Evolutionary conservation across 2,113 vertebrate species (phyloP).

Genomic region (Lampris incognitus): DNA sequence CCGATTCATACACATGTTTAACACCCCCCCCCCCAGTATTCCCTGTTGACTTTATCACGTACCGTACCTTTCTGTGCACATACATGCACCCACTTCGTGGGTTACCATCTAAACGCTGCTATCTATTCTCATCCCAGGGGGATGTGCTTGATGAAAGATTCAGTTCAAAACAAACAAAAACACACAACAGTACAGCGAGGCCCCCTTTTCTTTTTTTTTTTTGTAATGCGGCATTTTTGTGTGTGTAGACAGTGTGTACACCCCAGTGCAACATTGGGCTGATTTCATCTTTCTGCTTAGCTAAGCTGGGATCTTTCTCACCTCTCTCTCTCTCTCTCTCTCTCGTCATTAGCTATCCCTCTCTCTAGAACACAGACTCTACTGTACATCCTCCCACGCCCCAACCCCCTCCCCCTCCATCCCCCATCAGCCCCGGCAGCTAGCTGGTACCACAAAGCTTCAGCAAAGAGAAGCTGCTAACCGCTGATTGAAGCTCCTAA

Average conservation of each 20-base stretch:
- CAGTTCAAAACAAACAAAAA: slow-evolving; percentile 62
- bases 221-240: slow-evolving; percentile 55
- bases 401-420: slow-evolving; percentile 28
- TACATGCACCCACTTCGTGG: slow-evolving; percentile 56
- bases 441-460: slow-evolving; percentile 38
- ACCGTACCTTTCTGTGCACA: slow-evolving; percentile 55
- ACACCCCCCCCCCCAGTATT: slow-evolving; percentile 30
- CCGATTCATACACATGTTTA: slow-evolving; percentile 48
- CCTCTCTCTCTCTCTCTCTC: slow-evolving; percentile 64
- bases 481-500: slow-evolving; percentile 57
- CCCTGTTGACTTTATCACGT: slow-evolving; percentile 16
- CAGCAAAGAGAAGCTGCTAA: slow-evolving; percentile 57
- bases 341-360: slow-evolving; percentile 74
- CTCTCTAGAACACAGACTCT: slow-evolving; percentile 45
- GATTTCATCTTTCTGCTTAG: slow-evolving; percentile 77
- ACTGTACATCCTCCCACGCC: slow-evolving; percentile 19
- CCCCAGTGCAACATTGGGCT: slow-evolving; percentile 47
- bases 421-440: slow-evolving; percentile 53
- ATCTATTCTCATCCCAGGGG: slow-evolving; percentile 51
- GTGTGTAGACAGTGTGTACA: slow-evolving; percentile 41
- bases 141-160: slow-evolving; percentile 70
- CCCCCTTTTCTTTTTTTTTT: background rate
- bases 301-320: slow-evolving; percentile 74
- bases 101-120: slow-evolving; percentile 21
- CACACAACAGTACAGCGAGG: slow-evolving; percentile 48